Conservation (phyloP, 2,888 invertebrate genomes). For the Esperia sulphurella region DNA sequence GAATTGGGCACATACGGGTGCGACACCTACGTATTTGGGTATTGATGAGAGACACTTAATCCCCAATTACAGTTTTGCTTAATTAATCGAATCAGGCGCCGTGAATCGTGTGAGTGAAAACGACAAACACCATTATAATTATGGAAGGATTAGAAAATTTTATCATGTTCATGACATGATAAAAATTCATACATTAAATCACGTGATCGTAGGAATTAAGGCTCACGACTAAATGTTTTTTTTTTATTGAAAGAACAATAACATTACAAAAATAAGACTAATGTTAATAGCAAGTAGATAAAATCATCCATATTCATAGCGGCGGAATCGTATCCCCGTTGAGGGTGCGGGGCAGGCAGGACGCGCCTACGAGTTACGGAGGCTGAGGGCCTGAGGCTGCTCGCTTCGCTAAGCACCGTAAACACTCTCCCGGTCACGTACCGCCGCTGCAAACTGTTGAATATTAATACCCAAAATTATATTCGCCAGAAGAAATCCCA, state of each 20-base stretch:
- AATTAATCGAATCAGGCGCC: conserved; percentile 7
- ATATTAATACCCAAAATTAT: conserved; percentile 69
- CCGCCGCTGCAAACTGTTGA: conserved; percentile 66
- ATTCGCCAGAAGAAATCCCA: conserved; percentile 48
- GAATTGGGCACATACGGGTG: no score
- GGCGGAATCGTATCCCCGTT: conserved; percentile 1
- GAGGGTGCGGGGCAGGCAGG: conserved; percentile 16
- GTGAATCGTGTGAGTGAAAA: conserved; percentile 1
- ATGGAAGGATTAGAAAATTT: no score
- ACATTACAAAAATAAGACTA: neutral
- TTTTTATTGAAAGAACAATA: neutral
- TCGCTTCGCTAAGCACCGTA: conserved; percentile 69
- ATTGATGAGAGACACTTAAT: neutral
- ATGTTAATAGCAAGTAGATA: neutral
- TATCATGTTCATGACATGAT: no score
- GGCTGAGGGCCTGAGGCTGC: conserved; percentile 38
- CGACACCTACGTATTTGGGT: no score
- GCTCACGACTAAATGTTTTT: no score
- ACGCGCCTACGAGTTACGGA: conserved; percentile 28
- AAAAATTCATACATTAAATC: no score
- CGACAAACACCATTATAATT: no score
- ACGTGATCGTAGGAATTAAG: no score
- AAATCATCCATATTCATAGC: conserved; percentile 42
- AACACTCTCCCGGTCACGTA: conserved; percentile 72
- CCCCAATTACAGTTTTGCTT: conserved; percentile 6